Conservation (phyloP, 1,140 invertebrate genomes). For the Babylonia areolata region DNA sequence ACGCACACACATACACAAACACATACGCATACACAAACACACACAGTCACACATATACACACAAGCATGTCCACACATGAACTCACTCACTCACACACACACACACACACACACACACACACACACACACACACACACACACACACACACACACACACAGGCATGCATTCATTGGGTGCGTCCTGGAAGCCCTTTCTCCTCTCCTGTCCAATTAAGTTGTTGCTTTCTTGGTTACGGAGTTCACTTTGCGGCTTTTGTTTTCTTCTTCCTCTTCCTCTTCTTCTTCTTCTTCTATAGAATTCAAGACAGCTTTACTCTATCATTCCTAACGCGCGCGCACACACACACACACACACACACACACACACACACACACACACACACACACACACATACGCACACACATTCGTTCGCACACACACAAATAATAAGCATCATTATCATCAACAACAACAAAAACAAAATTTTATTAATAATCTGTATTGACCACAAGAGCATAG, state of each 20-base stretch:
- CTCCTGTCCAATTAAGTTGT: not conserved
- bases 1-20: not conserved
- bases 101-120: not conserved
- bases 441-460: too few species aligned
- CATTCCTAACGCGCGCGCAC: not conserved
- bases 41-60: not conserved
- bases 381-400: too few species aligned
- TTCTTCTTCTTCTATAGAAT: not conserved
- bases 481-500: not conserved
- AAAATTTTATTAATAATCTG: too few species aligned
- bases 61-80: not conserved
- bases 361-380: too few species aligned
- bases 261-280: not conserved
- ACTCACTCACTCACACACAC: not conserved
- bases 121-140: not conserved
- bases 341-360: too few species aligned
- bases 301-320: not conserved
- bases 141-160: not conserved
- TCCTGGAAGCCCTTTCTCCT: too few species aligned
- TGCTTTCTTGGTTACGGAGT: not conserved
- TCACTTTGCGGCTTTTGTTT: not conserved
- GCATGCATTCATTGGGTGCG: not conserved
- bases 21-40: constrained; percentile 1
- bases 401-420: too few species aligned
- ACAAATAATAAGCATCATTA: not conserved